Evolutionary conservation across 2,113 vertebrate genomes (phyloP), one percentile per base, ranked within the genome.

Genomic region (Megaptera novaeangliae): DNA sequence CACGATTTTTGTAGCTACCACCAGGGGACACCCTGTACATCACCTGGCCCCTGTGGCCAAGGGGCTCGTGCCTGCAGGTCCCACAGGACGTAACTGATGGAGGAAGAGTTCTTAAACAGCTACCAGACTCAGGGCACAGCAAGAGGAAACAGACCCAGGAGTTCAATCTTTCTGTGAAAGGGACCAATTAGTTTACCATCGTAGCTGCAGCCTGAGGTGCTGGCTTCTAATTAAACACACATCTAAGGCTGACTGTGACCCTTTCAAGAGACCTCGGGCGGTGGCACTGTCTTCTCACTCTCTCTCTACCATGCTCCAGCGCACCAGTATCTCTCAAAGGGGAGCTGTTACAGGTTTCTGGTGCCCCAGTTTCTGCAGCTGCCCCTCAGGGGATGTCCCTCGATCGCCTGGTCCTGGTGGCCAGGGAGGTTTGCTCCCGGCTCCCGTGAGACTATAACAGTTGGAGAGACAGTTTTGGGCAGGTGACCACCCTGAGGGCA

Each of bases 281-380:
- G 18, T 15, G 36, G 36, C 36, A 39, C n/a, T 41, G 13, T 88
- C 13, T 44, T 39, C 36, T 20, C 14, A 6, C 14, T 34, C 27
- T 71, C 21, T 5, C 44, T 25, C 17, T 15, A 12, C 27, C 49
- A 41, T 55, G n/a, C 78, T 81, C 8, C 23, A 59, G 78, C 29
- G 55, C 78, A 41, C 17, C 0, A 1, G 23, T 23, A 29, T 14
- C 84, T 57, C 49, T 71, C 27, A 13, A 13, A 57, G 0, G 1
- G 36, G 25, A 72, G 36, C 68, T 14, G 6, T 59, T 57, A 31
- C 36, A 29, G 12, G 5, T 41, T 4, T 39, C 11, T 87, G 85
- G 2, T 31, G 18, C 27, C 85, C 66, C 36, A 39, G 36, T 72
- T 72, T 88, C 78, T 81, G n/a, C 52, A 81, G 78, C 49, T 0